Evolutionary conservation across 2,888 invertebrate species (phyloP), one percentile per base, ranked within the genome.

Genomic region (Cyclophora albipunctata): DNA sequence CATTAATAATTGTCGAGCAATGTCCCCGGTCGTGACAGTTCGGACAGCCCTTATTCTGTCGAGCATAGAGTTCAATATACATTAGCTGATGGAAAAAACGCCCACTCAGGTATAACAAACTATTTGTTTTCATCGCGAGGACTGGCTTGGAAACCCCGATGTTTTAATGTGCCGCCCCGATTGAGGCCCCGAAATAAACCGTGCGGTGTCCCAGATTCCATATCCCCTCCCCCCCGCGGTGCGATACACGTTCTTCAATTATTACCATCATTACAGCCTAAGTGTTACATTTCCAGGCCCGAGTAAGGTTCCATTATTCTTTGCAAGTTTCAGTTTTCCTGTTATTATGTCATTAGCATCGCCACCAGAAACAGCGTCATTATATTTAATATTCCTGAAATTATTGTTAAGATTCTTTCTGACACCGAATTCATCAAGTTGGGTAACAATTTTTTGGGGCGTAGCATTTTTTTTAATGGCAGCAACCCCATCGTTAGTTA

Each of bases 101-200:
- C 78, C 75, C 70, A 79, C 80, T 73, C 75, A 75, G 78, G 73
- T 43, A 33, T 67, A 72, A 70, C 63, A 62, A 73, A 71, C 74
- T 78, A 77, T 78, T 78, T 78, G 78, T 78, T 83, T 75, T 74
- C 75, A 75, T 70, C 70, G 67, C 66, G 63, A 60, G 68, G 64
- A 64, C 67, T 60, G 70, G 70, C 68, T 78, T 66, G 69, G 73
- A 78, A 81, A 78, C 81, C 80, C 73, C 77, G 77, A 81, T 80
- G 81, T 78, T 72, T 80, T 75, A 82, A 81, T 81, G 75, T 77
- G 75, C 71, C 76, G 84, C 71, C 79, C 84, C 75, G 84, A 81
- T 84, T 88, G 75, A 73, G 72, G 69, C 68, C 76, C 76, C 83
- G 71, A 86, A 86, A 88, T 88, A 86, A 81, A 72, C 61, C 53